Percentiles rank a stretch among this genome's conserved stretches.
phyloP scores from a whole-genome alignment of 35 echinoderm and acorn worm species.

The Holothuria glaberrima region DNA sequence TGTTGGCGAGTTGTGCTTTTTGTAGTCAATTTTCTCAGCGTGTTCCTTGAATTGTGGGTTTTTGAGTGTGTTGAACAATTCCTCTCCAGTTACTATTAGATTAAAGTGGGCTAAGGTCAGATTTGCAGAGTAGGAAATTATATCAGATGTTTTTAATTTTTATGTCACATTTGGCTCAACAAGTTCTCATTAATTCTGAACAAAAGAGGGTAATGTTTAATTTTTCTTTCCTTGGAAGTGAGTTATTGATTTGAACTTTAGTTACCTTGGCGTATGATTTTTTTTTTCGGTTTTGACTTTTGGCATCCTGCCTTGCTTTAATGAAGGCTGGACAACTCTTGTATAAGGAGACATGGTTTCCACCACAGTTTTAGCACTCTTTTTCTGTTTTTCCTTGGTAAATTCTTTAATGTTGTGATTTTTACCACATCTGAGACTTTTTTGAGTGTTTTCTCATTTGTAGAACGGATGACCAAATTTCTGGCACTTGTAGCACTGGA shows the following conservation, averaged over 20 bases:
- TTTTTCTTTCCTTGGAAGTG: neutral
- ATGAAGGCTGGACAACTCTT: neutral
- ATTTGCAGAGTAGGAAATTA: neutral
- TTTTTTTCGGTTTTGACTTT: neutral
- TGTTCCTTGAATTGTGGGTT: too few relatives aligned
- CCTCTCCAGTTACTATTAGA: too few relatives aligned
- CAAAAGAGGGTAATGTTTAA: neutral
- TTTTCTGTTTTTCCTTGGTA: neutral
- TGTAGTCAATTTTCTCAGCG: too few relatives aligned
- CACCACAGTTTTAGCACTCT: neutral
- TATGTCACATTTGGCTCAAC: neutral
- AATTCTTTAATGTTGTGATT: neutral
- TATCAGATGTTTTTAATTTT: neutral
- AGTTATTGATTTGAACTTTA: neutral
- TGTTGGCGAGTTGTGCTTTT: too few relatives aligned
- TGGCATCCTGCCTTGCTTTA: neutral
- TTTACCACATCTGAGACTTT: neutral
- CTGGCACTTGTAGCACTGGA: slow-evolving; percentile 24
- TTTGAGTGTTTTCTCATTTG: neutral
- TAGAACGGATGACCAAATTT: neutral
- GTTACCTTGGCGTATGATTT: neutral
- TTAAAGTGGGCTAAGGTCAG: neutral
- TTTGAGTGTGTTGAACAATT: too few relatives aligned
- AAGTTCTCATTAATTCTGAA: neutral
- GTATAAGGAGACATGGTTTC: neutral